Percentiles rank a stretch among this genome's conserved stretches.
These are phyloP conservation scores for Prunella strophiata DNA, from an alignment of 2,797 vertebrate species.

Conservation along the genomic window DNA sequence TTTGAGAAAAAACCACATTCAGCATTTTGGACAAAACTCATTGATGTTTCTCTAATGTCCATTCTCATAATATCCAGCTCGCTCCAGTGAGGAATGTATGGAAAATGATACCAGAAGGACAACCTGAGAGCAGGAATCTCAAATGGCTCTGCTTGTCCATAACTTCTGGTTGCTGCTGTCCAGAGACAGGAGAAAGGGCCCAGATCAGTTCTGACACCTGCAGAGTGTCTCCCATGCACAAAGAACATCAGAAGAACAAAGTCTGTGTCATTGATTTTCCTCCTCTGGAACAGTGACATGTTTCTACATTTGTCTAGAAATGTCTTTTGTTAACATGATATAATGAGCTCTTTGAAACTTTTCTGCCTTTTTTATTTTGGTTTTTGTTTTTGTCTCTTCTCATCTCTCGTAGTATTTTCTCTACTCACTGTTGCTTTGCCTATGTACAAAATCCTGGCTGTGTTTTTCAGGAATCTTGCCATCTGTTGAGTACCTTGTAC, in stretches of 20 bases:
- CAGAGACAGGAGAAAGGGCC: neutral
- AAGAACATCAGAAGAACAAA: neutral
- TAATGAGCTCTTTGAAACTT: neutral
- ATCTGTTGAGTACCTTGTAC: constrained; percentile 38
- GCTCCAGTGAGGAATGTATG: neutral
- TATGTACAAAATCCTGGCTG: neutral
- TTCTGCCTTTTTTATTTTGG: neutral
- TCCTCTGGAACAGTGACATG: neutral
- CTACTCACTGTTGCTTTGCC: neutral
- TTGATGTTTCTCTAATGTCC: neutral
- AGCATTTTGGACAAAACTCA: neutral
- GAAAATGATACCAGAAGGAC: neutral
- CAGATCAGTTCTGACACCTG: neutral
- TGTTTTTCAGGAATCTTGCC: constrained; percentile 35
- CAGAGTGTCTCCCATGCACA: neutral
- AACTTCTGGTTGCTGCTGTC: neutral
- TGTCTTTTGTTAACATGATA: neutral
- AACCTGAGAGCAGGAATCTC: neutral
- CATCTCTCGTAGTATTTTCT: constrained; percentile 10
- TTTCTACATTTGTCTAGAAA: neutral
- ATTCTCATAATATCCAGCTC: neutral
- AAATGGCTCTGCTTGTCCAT: neutral
- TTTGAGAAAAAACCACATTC: neutral
- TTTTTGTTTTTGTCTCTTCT: neutral
- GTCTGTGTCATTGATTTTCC: neutral